A percentile compares a stretch with the other conserved stretches of the same genome.
Evolutionary conservation across 2,888 invertebrate species (phyloP).

Genomic region (Pinctada fucata): DNA sequence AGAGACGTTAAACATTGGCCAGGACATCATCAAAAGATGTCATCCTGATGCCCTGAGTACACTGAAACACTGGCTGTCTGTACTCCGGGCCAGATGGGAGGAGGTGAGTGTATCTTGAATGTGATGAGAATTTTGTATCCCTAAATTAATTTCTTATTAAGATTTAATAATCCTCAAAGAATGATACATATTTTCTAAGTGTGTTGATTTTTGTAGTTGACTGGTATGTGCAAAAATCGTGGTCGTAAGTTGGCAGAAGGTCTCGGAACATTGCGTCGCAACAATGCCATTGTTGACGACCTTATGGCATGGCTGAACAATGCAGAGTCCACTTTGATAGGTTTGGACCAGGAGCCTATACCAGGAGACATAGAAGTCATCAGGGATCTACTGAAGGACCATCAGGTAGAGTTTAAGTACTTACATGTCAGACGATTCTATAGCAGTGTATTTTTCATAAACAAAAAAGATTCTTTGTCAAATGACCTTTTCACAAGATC

Average conservation of each 20-base stretch:
- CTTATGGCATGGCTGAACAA: slow-evolving; percentile 94
- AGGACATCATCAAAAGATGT: slow-evolving; percentile 92
- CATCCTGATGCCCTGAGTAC: slow-evolving; percentile 98
- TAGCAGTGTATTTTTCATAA: too few species aligned
- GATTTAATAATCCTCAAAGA: too few species aligned
- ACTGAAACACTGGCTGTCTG: slow-evolving; percentile 99
- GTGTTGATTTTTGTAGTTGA: slow-evolving; percentile 79
- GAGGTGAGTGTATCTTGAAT: slow-evolving; percentile 59
- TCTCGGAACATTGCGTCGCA: slow-evolving; percentile 86
- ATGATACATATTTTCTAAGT: too few species aligned
- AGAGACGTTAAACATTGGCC: slow-evolving; percentile 89
- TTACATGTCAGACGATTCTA: not conserved
- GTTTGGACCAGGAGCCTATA: slow-evolving; percentile 90
- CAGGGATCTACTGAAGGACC: slow-evolving; percentile 80
- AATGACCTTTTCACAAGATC: too few species aligned
- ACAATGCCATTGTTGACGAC: slow-evolving; percentile 93
- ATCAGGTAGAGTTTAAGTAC: slow-evolving; percentile 61
- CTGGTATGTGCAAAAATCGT: slow-evolving; percentile 86
- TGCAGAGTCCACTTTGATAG: slow-evolving; percentile 89
- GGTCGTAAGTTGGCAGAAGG: slow-evolving; percentile 88
- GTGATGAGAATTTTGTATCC: not conserved
- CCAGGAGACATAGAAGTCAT: slow-evolving; percentile 92
- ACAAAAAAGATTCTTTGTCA: too few species aligned
- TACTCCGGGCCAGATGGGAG: slow-evolving; percentile 94
- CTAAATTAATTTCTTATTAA: too few species aligned